Base-by-base conservation (phyloP, 2,888 invertebrate genomes). In the Lamellibrachia satsuma region DNA sequence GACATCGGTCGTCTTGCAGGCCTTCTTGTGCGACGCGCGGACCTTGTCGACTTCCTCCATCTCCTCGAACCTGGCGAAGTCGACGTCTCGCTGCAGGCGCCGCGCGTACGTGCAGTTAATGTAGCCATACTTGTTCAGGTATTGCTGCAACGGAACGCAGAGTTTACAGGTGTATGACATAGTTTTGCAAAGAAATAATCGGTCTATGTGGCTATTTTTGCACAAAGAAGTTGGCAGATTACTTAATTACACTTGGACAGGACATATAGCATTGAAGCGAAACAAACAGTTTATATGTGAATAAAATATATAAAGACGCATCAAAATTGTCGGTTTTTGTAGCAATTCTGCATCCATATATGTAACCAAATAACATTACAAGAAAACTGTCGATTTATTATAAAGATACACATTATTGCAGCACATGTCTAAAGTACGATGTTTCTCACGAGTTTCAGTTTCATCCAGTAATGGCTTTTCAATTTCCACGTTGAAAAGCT, bases 41-140 rank as follows among this genome's bases (percentile, higher is more conserved):
- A 75, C 75, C 75, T 75, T 75, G 75, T 75, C 75, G 22, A 75
- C 75, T 15, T 75, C 75, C 22, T 75, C 75, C 75, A 75, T 75
- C 75, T 75, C 75, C 22, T 75, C 75, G 22, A 75, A 75, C 75
- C 15, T 75, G 75, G 75, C 75, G 15, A 75, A 75, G 75, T 75
- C 52, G 27, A 91, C 51, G 91, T 91, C 91, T 52, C 91, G 52
- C n/a, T 91, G 51, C 3, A 75, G 75, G 75, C 39, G 91, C 22
- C 91, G 11, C 11, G 91, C 27, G 27, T 39, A 52, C 75, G 92
- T 51, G 90, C 93, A 93, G 90, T 92, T 93, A 39, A 93, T 55
- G 92, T 93, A 93, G 9, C 93, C 93, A 91, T 93, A 93, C 57
- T 93, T 93, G 91, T 92, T 90, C n/a, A 93, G 55, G 91, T 93